phyloP scores from a whole-genome alignment of 2,797 vertebrate genomes.

The Trichosurus vulpecula region DNA sequence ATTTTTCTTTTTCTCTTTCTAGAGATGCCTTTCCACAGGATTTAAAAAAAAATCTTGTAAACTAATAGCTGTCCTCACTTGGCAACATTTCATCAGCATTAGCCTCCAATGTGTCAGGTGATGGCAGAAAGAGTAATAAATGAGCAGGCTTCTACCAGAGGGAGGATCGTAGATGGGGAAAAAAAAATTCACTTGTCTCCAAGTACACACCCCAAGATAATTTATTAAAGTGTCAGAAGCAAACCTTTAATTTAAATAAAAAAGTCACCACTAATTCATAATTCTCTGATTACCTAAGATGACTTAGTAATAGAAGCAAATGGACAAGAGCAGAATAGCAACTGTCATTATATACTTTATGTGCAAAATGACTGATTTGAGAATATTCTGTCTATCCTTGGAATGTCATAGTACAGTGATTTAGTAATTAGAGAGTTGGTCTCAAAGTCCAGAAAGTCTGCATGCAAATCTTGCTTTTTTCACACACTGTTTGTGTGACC shows the following conservation, averaged over 20 bases:
- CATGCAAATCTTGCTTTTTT: background rate
- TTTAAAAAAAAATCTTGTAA: constrained; percentile 54
- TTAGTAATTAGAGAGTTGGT: background rate
- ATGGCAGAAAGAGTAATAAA: constrained; percentile 77
- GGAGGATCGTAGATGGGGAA: constrained; percentile 50
- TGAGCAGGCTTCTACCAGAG: constrained; percentile 65
- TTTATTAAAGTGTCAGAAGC: constrained; percentile 83
- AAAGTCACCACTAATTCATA: constrained; percentile 83
- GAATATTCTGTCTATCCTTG: constrained; percentile 62
- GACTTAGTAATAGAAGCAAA: constrained; percentile 82
- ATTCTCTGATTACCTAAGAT: constrained; percentile 82
- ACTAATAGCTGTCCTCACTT: constrained; percentile 43
- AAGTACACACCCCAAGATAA: constrained; percentile 58
- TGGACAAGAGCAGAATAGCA: constrained; percentile 77
- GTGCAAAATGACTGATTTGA: constrained; percentile 77
- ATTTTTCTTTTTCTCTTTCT: constrained; percentile 71
- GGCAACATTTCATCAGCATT: constrained; percentile 78
- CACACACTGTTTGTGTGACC: background rate
- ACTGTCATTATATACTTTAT: constrained; percentile 77
- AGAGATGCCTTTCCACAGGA: constrained; percentile 62
- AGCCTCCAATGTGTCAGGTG: constrained; percentile 69
- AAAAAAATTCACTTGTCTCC: constrained; percentile 71
- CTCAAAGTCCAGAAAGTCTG: background rate
- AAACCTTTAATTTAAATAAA: constrained; percentile 83
- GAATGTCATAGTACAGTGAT: background rate